Conservation (phyloP, 37 sponge, comb jelly and placozoan genomes). For the Axinella damicornis region DNA sequence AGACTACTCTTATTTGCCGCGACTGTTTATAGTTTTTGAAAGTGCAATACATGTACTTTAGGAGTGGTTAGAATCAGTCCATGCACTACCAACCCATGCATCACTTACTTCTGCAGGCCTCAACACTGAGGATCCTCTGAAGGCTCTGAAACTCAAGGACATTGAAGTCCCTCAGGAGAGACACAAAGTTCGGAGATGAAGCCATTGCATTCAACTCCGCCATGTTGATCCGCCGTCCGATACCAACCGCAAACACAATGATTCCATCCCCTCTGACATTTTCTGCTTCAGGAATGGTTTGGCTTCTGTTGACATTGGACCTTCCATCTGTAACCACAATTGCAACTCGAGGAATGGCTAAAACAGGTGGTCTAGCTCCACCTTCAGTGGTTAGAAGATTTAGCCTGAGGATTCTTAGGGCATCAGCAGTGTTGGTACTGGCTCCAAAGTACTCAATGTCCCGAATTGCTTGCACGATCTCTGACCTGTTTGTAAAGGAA, state of each 20-base stretch:
- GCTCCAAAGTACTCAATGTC: constrained; percentile 9
- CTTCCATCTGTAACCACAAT: constrained; percentile 68
- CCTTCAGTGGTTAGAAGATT: constrained; percentile 22
- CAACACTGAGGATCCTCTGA: constrained; percentile 34
- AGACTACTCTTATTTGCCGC: too few relatives aligned
- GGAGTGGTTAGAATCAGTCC: too few relatives aligned
- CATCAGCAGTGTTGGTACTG: constrained; percentile 68
- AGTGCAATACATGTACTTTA: too few relatives aligned
- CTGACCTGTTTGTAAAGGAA: background rate
- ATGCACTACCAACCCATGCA: too few relatives aligned
- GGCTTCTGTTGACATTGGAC: constrained; percentile 34
- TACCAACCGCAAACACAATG: constrained; percentile 51
- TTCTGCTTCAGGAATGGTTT: constrained; percentile 37
- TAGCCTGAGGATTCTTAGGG: constrained; percentile 8
- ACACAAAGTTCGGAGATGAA: constrained; percentile 17
- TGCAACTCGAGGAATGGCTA: constrained; percentile 51
- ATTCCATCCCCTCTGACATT: constrained; percentile 11
- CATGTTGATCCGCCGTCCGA: constrained; percentile 17
- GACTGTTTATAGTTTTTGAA: too few relatives aligned
- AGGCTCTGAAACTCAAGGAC: constrained; percentile 18
- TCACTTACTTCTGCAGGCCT: constrained; percentile 55
- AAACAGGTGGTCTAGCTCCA: constrained; percentile 53
- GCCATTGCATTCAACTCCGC: constrained; percentile 46
- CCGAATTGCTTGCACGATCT: constrained; percentile 5
- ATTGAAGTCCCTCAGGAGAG: constrained; percentile 28